Base-by-base conservation (phyloP, 1,140 invertebrate genomes). In the Anadara kagoshimensis region DNA sequence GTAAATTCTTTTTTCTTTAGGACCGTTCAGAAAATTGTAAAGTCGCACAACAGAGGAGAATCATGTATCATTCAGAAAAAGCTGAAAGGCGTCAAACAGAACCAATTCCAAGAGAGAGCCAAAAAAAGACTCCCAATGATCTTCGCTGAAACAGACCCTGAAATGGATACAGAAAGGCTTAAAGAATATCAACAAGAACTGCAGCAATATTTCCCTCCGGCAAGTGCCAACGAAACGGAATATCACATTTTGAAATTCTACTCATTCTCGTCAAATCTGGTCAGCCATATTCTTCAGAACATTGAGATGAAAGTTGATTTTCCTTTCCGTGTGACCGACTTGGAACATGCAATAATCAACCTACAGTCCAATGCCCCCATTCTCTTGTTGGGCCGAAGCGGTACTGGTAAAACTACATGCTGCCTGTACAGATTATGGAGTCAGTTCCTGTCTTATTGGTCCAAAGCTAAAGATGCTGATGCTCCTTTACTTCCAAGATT, bases 191-290 rank as follows among this genome's bases (percentile, higher is more conserved):
- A 74, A 41, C 63, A 78, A n/a, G 51, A 71, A 62, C 26, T 78
- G 47, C 77, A 78, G 66, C 36, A 44, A 24, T 79, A 76, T 54
- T 83, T 69, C 53, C 86, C 86, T 41, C 86, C 84, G 26, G 86
- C 84, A 5, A 86, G 85, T 69, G 63, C 83, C 14, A 83, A 80
- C 47, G 84, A 86, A n/a, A 84, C 80, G 20, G 86, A 87, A 58
- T 87, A 83, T 69, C 84, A 87, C 73, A 86, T 87, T 66, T 76
- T 87, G 16, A 88, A 88, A 73, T 88, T 88, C 74, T 88, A 88
- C 70, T 80, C 81, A 5, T 87, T 87, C 56, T 81, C 81, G 1
- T 80, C 86, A 0, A 68, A 83, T 18, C 78, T 88, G 1, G 84
- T 88, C 5, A 80, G 73, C 47, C 78, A 83, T 45, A 68, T 81